These are phyloP conservation scores for Chelmon rostratus DNA, from an alignment of 2,797 vertebrate genomes.

Conservation along the genomic window DNA sequence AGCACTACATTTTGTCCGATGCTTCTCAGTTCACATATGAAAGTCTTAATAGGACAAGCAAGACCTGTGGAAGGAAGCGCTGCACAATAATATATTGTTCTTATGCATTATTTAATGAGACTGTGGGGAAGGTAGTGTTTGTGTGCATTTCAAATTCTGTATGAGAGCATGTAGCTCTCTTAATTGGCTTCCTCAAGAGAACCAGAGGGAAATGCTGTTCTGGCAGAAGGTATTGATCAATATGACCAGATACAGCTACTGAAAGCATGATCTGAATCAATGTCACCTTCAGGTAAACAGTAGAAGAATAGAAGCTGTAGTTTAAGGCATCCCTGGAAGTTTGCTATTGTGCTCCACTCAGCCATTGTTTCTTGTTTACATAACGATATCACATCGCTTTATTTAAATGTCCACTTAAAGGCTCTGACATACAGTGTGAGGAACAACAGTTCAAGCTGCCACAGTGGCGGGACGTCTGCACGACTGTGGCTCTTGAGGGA, in stretches of 20 bases:
- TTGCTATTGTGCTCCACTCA: neutral
- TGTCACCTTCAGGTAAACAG: conserved; percentile 76
- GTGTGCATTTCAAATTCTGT: conserved; percentile 71
- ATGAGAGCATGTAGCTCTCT: conserved; percentile 67
- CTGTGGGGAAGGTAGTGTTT: conserved; percentile 73
- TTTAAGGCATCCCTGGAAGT: conserved; percentile 30
- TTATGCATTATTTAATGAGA: conserved; percentile 83
- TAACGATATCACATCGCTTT: conserved; percentile 53
- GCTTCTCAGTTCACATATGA: conserved; percentile 52
- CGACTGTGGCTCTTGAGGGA: conserved; percentile 51
- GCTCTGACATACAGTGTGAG: conserved; percentile 46
- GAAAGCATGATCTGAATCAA: conserved; percentile 78
- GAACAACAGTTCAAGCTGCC: conserved; percentile 44
- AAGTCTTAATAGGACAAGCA: conserved; percentile 64
- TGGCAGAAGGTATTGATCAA: conserved; percentile 77
- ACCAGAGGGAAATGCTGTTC: conserved; percentile 75
- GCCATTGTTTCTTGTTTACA: conserved; percentile 30
- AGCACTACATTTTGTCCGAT: conserved; percentile 49
- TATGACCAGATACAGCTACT: conserved; percentile 71
- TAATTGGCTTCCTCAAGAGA: conserved; percentile 77
- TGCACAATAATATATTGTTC: conserved; percentile 75
- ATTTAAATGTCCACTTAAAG: conserved; percentile 55
- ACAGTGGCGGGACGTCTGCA: conserved; percentile 42
- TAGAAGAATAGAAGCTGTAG: conserved; percentile 32
- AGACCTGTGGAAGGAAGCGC: conserved; percentile 56